phyloP scores from a whole-genome alignment of 2,797 vertebrate genomes.

The Agapornis canus region DNA sequence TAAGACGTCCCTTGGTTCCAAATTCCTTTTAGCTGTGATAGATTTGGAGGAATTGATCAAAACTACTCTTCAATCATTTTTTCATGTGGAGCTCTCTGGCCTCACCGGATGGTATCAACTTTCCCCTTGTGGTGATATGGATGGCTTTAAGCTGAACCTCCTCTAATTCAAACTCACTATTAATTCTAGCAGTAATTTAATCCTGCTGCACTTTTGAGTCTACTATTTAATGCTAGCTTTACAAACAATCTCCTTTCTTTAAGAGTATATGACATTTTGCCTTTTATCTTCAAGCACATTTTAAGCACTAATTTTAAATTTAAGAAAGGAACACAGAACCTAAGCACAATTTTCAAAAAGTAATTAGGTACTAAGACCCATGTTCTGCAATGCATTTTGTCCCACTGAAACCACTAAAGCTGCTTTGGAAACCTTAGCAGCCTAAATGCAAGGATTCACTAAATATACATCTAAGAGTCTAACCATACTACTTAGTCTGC shows the following conservation, averaged over 20 bases:
- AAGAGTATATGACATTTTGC: background rate
- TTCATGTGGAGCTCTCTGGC: background rate
- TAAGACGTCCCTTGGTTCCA: background rate
- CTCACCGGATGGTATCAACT: background rate
- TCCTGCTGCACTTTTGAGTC: background rate
- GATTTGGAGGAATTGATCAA: background rate
- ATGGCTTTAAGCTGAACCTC: background rate
- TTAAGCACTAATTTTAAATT: background rate
- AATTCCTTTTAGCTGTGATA: background rate
- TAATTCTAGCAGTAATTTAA: background rate
- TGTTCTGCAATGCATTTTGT: background rate
- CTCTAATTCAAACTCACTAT: background rate
- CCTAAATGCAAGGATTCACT: background rate
- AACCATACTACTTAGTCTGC: background rate
- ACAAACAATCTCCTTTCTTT: background rate
- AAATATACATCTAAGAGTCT: background rate
- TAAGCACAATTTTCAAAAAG: background rate
- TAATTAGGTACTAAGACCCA: background rate
- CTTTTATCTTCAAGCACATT: background rate
- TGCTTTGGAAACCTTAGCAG: background rate
- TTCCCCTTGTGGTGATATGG: background rate
- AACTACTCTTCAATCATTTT: constrained; percentile 25
- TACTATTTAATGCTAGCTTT: background rate
- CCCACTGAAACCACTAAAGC: background rate
- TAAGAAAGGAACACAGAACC: background rate